Evolutionary conservation across 2,113 vertebrate species (phyloP).

Genomic region (western clawed frog (Xenopus tropicalis)): DNA sequence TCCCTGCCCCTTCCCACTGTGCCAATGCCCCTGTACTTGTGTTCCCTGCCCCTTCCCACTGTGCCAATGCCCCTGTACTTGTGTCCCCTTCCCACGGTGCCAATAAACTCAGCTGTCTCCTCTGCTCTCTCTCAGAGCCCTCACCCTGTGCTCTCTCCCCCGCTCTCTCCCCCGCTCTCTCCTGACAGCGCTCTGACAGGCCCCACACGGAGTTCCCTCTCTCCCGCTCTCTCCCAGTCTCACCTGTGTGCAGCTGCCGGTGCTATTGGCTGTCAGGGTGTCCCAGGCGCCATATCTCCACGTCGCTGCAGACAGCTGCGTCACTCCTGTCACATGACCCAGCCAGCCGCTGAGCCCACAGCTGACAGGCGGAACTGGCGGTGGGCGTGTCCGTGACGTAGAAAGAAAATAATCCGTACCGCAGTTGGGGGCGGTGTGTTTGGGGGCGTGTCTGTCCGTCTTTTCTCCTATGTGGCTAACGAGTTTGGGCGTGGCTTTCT

Average conservation of each 20-base stretch:
- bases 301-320: constrained; percentile 48
- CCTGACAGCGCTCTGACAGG: too few relatives aligned
- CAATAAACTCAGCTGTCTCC: neutral
- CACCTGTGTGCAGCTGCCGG: neutral
- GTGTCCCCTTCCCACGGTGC: neutral
- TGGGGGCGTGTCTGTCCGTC: too few relatives aligned
- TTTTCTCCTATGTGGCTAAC: too few relatives aligned
- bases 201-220: neutral
- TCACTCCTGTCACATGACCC: constrained; percentile 27
- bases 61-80: neutral
- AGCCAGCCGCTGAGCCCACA: too few relatives aligned
- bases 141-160: neutral
- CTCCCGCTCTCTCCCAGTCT: neutral
- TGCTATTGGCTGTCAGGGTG: neutral
- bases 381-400: too few relatives aligned
- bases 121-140: neutral
- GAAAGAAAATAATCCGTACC: too few relatives aligned
- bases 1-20: neutral
- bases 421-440: too few relatives aligned
- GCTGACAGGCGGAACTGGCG: too few relatives aligned
- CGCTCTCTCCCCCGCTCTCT: too few relatives aligned
- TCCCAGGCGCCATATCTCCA: constrained; percentile 49
- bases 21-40: neutral
- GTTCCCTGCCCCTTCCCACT: neutral
- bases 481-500: too few relatives aligned